phyloP scores from a whole-genome alignment of 2,888 invertebrate species.

The Gymnosoma rotundatum region DNA sequence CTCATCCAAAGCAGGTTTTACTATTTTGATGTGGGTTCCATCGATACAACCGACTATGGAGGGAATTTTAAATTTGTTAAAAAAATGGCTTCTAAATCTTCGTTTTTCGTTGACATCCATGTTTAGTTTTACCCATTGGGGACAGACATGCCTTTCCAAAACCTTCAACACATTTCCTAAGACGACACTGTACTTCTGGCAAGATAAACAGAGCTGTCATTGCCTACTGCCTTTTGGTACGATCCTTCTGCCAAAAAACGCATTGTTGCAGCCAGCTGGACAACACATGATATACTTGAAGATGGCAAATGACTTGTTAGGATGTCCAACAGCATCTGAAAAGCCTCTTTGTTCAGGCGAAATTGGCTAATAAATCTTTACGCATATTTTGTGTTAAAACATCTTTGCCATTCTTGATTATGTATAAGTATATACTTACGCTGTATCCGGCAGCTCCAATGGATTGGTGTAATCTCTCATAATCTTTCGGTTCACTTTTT shows the following conservation, averaged over 20 bases:
- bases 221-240: constrained; percentile 28
- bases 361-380: constrained; percentile 19
- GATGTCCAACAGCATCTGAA: constrained; percentile 23
- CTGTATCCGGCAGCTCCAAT: constrained; percentile 31
- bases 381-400: constrained; percentile 13
- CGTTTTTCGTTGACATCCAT: not conserved
- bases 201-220: constrained; percentile 4
- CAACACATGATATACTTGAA: not conserved
- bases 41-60: constrained; percentile 20
- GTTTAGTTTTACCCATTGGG: not conserved
- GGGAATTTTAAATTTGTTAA: constrained; percentile 2
- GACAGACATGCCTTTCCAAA: constrained; percentile 12
- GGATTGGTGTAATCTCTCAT: not conserved
- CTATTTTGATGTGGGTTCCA: not conserved
- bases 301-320: not conserved
- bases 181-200: constrained; percentile 33
- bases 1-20: not conserved
- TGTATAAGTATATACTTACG: constrained; percentile 16
- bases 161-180: constrained; percentile 4
- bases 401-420: too few relatives aligned
- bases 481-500: not conserved
- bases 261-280: not conserved
- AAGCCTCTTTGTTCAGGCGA: constrained; percentile 18
- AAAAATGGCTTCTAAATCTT: constrained; percentile 15
- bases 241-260: constrained; percentile 28